Evolutionary conservation across 2,113 vertebrate genomes (phyloP).

Genomic region (Peromyscus californicus): DNA sequence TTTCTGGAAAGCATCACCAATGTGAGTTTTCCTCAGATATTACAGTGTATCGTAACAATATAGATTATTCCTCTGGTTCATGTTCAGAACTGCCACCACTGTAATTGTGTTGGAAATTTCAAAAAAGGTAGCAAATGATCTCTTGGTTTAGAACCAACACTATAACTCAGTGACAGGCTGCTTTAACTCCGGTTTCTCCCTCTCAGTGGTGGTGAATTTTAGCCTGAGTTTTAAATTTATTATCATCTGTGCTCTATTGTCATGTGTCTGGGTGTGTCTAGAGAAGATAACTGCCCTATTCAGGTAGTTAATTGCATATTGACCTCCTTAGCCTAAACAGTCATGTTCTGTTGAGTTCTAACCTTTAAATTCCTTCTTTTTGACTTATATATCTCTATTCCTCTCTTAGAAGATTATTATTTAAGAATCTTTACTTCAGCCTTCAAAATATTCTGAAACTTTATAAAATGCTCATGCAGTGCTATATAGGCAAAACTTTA

Average conservation of each 20-base stretch:
- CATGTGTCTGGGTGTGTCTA: neutral
- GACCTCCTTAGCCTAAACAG: neutral
- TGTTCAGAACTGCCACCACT: neutral
- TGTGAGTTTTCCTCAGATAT: neutral
- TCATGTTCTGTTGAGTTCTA: neutral
- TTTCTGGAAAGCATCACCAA: neutral
- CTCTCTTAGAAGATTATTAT: neutral
- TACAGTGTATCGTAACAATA: neutral
- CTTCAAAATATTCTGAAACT: neutral
- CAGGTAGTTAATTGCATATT: neutral
- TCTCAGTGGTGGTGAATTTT: neutral
- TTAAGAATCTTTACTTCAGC: neutral
- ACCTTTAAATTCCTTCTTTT: constrained; percentile 23
- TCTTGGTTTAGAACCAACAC: neutral
- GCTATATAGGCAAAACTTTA: neutral
- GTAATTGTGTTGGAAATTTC: neutral
- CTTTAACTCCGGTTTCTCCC: neutral
- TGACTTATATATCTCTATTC: neutral
- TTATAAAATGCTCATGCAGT: neutral
- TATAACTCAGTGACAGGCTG: neutral
- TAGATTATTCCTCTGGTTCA: constrained; percentile 6
- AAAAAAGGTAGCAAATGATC: neutral
- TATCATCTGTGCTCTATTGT: neutral
- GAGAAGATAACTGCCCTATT: neutral
- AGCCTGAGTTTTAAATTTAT: neutral